phyloP scores from a whole-genome alignment of 2,113 vertebrate species.

The Eolophus roseicapilla region DNA sequence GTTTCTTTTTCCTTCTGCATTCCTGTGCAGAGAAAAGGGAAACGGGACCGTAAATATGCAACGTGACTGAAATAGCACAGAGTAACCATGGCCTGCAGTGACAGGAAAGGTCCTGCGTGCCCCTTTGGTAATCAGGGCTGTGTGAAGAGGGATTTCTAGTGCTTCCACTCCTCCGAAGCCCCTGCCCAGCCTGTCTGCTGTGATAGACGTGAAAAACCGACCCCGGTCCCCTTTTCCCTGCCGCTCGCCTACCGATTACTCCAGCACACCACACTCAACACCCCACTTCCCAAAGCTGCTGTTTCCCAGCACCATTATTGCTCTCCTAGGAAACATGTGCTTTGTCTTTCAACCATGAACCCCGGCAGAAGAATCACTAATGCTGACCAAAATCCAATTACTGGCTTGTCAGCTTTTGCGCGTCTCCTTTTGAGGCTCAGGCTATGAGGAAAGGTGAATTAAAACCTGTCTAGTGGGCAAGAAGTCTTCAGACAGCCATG shows the following conservation, averaged over 20 bases:
- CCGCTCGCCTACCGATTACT: rapidly evolving
- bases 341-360: background rate
- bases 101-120: background rate
- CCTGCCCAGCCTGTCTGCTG: background rate
- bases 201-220: background rate
- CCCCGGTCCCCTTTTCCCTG: background rate
- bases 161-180: rapidly evolving
- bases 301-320: rapidly evolving
- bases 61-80: rapidly evolving
- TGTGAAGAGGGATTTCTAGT: rapidly evolving
- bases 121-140: rapidly evolving
- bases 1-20: background rate
- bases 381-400: background rate
- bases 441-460: background rate
- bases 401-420: background rate
- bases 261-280: background rate
- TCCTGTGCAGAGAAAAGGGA: background rate
- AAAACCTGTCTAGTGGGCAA: background rate
- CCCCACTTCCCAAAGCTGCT: background rate
- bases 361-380: background rate
- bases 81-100: background rate
- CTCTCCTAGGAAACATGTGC: background rate
- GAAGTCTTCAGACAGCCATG: background rate
- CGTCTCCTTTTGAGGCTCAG: rapidly evolving
- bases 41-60: rapidly evolving